Conservation (phyloP, 64 coral and sea anemone species). For the Anthopleura sola region DNA sequence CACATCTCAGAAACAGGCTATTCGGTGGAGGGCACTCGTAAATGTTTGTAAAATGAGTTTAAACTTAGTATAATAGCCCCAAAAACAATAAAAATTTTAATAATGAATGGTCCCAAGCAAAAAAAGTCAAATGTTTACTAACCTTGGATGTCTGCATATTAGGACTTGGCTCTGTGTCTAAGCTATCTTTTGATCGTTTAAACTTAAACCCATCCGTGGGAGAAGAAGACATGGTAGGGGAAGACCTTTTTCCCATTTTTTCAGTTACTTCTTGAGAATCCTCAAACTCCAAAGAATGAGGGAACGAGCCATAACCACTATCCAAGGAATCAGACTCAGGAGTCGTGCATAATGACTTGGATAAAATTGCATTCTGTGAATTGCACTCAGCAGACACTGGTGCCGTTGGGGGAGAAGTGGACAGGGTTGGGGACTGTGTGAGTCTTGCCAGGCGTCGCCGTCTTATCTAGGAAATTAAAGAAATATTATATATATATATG, state of each 20-base stretch:
- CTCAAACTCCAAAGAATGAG: constrained; percentile 57
- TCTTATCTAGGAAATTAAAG: constrained; percentile 19
- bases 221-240: constrained; percentile 52
- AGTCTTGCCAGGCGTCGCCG: constrained; percentile 57
- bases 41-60: too few species aligned
- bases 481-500: too few species aligned
- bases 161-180: constrained; percentile 20
- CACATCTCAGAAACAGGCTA: too few species aligned
- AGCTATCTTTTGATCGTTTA: constrained; percentile 52
- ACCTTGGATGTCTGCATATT: neutral
- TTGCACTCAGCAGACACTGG: neutral
- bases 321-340: constrained; percentile 33
- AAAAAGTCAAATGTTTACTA: neutral
- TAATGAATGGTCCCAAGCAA: neutral
- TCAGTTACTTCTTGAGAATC: constrained; percentile 46
- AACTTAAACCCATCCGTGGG: constrained; percentile 63
- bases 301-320: constrained; percentile 56
- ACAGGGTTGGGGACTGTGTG: constrained; percentile 20
- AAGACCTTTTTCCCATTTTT: constrained; percentile 57
- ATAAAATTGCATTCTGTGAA: constrained; percentile 6
- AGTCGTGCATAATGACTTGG: constrained; percentile 23
- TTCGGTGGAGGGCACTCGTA: too few species aligned
- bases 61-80: too few species aligned
- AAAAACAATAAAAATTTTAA: too few species aligned
- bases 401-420: constrained; percentile 17